Percentiles rank a stretch among this genome's conserved stretches.
phyloP scores from a whole-genome alignment of 2,888 invertebrate species.

The Embidobia sp. region DNA sequence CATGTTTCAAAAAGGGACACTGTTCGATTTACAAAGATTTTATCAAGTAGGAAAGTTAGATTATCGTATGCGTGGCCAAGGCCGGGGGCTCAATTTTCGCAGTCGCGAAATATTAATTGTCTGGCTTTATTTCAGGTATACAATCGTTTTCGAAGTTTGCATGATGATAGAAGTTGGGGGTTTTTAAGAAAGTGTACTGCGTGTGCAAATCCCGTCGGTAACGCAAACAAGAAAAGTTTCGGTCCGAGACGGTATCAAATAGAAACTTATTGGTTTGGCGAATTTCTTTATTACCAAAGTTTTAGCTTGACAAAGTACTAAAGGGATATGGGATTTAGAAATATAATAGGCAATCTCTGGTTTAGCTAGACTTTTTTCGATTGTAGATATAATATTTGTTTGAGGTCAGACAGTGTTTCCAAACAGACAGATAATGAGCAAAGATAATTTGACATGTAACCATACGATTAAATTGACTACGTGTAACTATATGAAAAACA shows the following conservation, averaged over 20 bases:
- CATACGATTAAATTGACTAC: no score
- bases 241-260: constrained; percentile 37
- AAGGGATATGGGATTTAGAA: constrained; percentile 5
- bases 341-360: constrained; percentile 16
- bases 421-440: no score
- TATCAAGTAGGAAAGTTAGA: constrained; percentile 51
- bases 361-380: constrained; percentile 8
- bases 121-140: constrained; percentile 31
- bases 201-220: constrained; percentile 33
- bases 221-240: constrained; percentile 57
- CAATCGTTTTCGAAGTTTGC: constrained; percentile 39
- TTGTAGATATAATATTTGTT: neutral
- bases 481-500: no score
- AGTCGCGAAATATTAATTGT: constrained; percentile 39
- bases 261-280: constrained; percentile 43
- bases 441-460: no score
- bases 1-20: constrained; percentile 36
- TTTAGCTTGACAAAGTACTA: constrained; percentile 31
- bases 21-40: constrained; percentile 4
- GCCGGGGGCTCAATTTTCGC: constrained; percentile 2
- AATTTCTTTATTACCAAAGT: constrained; percentile 51
- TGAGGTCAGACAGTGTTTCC: no score
- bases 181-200: constrained; percentile 16
- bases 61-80: constrained; percentile 9
- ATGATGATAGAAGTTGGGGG: constrained; percentile 10